A percentile compares a stretch with the other conserved stretches of the same genome.
These are phyloP conservation scores for Microcebus tavaratra DNA, from an alignment of 2,113 vertebrate genomes.

Conservation along the genomic window DNA sequence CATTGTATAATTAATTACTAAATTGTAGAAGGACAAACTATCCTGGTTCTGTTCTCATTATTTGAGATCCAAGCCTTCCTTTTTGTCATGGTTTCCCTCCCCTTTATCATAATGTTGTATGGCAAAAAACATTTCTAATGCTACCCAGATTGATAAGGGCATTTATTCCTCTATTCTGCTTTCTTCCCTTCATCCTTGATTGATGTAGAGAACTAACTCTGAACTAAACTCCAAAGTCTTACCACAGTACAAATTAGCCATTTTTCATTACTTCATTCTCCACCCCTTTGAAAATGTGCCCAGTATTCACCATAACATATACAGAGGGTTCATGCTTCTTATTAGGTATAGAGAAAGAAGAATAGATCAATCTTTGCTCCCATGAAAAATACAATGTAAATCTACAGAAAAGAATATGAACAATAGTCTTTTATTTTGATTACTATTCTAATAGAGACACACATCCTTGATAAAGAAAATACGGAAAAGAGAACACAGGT, in stretches of 20 bases:
- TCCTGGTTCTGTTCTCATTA: neutral
- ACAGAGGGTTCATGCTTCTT: neutral
- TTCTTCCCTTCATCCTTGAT: neutral
- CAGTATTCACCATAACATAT: neutral
- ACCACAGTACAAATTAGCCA: neutral
- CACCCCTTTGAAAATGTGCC: neutral
- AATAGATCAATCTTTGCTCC: neutral
- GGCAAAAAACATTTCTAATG: neutral
- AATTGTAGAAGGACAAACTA: neutral
- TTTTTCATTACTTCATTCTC: neutral
- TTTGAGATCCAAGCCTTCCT: neutral
- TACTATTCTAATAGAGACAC: neutral
- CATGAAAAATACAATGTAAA: neutral
- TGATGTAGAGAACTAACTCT: neutral
- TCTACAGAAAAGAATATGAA: neutral
- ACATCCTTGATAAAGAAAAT: neutral
- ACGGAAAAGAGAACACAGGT: neutral
- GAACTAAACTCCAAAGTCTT: neutral
- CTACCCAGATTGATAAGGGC: neutral
- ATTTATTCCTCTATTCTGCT: neutral
- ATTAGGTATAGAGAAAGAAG: neutral
- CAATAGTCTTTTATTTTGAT: neutral
- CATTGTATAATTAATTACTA: neutral
- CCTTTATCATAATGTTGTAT: neutral
- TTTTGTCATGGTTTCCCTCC: neutral